Conservation (phyloP, 2,888 invertebrate genomes). For the Chesias legatella region DNA sequence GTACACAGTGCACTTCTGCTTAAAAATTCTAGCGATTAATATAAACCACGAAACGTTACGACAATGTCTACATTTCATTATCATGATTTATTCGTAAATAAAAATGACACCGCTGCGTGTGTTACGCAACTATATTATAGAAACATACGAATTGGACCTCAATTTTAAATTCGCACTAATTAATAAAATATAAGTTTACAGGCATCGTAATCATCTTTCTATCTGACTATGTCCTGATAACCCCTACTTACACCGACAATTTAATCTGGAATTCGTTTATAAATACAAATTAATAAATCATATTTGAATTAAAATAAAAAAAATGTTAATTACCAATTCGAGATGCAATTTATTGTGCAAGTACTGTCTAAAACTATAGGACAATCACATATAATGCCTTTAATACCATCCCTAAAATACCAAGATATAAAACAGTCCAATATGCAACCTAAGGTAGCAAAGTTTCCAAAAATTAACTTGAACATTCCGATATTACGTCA, state of each 20-base stretch:
- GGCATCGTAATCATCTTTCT: slow-evolving; percentile 38
- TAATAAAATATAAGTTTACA: slow-evolving; percentile 46
- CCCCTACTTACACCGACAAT: neutral
- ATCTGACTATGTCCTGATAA: slow-evolving; percentile 30
- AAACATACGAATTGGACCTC: slow-evolving; percentile 78
- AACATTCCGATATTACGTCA: slow-evolving; percentile 16
- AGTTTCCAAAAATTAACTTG: slow-evolving; percentile 11
- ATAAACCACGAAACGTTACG: slow-evolving; percentile 68
- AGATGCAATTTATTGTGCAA: neutral
- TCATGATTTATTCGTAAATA: slow-evolving; percentile 71
- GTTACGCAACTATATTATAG: slow-evolving; percentile 60
- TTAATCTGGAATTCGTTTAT: too few relatives aligned
- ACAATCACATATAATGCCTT: slow-evolving; percentile 26
- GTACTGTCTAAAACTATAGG: slow-evolving; percentile 14
- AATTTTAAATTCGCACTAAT: slow-evolving; percentile 73
- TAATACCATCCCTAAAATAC: slow-evolving; percentile 38
- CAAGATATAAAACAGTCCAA: slow-evolving; percentile 47
- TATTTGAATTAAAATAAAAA: too few relatives aligned
- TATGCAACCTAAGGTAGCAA: slow-evolving; percentile 16
- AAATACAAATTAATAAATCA: too few relatives aligned
- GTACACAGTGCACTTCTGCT: slow-evolving; percentile 74
- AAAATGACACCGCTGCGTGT: slow-evolving; percentile 57
- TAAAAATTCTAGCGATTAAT: slow-evolving; percentile 76
- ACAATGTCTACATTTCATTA: slow-evolving; percentile 68
- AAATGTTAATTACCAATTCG: too few relatives aligned